phyloP scores from a whole-genome alignment of 2,888 invertebrate species.

The Glaucopsyche alexis region DNA sequence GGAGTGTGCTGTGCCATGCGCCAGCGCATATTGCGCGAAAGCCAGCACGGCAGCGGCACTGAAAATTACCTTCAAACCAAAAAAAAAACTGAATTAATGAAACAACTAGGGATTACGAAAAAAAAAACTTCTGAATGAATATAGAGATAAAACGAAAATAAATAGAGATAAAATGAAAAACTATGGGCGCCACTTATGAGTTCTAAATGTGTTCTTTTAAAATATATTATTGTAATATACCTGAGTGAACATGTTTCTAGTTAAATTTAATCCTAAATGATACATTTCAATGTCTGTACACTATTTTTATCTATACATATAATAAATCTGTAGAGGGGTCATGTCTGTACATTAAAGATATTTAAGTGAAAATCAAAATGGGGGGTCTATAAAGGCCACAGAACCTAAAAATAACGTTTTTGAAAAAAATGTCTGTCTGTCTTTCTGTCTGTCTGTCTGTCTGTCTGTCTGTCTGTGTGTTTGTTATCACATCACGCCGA shows the following conservation, averaged over 20 bases:
- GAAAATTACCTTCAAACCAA: conserved; percentile 32
- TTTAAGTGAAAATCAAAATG: no score
- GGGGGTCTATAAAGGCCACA: no score
- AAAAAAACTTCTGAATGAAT: not conserved
- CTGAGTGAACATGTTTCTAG: conserved; percentile 11
- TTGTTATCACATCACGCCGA: no score
- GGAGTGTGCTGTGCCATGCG: conserved; percentile 50
- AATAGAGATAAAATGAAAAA: not conserved
- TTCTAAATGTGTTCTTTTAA: not conserved
- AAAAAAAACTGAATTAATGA: not conserved
- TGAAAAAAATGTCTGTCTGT: no score
- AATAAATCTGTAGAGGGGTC: no score
- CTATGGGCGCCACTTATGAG: not conserved
- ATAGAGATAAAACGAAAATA: not conserved
- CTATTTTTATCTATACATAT: no score
- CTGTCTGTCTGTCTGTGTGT: no score
- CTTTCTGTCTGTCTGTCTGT: no score
- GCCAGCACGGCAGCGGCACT: conserved; percentile 26
- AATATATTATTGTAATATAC: not conserved
- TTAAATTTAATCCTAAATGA: not conserved
- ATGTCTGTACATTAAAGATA: no score
- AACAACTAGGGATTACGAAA: not conserved
- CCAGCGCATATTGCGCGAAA: conserved; percentile 41
- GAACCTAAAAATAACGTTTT: no score
- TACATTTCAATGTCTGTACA: not conserved